phyloP scores from a whole-genome alignment of 2,113 vertebrate species.

The Anoura caudifer region DNA sequence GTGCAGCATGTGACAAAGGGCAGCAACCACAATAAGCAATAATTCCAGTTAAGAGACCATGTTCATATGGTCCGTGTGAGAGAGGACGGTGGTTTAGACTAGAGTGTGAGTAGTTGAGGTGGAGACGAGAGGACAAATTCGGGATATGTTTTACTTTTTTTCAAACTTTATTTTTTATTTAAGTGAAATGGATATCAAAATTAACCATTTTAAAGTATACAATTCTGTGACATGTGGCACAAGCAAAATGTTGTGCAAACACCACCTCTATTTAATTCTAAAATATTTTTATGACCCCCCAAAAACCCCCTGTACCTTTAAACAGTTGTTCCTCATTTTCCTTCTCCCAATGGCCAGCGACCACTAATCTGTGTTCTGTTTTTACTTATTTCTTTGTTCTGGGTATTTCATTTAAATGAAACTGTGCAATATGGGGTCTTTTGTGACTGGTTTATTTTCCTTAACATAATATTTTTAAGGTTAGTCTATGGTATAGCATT shows the following conservation, averaged over 20 bases:
- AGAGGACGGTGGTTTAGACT: not conserved
- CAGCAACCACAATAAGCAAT: not conserved
- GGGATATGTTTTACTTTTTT: not conserved
- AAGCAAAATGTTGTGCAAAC: not conserved
- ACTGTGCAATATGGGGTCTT: too few relatives aligned
- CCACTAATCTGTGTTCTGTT: too few relatives aligned
- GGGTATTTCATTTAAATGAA: too few relatives aligned
- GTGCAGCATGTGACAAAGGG: not conserved
- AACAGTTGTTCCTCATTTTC: not conserved
- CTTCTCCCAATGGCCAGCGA: not conserved
- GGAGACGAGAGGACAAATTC: not conserved
- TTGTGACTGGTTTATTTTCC: too few relatives aligned
- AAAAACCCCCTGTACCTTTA: not conserved
- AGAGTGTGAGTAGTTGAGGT: not conserved
- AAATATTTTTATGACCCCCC: not conserved
- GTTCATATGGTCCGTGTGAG: not conserved
- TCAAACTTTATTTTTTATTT: too few relatives aligned
- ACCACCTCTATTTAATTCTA: not conserved
- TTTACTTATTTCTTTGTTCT: too few relatives aligned
- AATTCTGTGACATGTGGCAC: not conserved
- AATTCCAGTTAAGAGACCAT: not conserved
- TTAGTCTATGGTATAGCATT: too few relatives aligned
- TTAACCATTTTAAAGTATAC: too few relatives aligned
- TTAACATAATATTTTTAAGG: too few relatives aligned
- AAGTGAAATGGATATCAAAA: too few relatives aligned